A percentile compares a stretch with the other conserved stretches of the same genome.
Evolutionary conservation across 2,797 vertebrate genomes (phyloP).

Genomic region (Anguilla anguilla): DNA sequence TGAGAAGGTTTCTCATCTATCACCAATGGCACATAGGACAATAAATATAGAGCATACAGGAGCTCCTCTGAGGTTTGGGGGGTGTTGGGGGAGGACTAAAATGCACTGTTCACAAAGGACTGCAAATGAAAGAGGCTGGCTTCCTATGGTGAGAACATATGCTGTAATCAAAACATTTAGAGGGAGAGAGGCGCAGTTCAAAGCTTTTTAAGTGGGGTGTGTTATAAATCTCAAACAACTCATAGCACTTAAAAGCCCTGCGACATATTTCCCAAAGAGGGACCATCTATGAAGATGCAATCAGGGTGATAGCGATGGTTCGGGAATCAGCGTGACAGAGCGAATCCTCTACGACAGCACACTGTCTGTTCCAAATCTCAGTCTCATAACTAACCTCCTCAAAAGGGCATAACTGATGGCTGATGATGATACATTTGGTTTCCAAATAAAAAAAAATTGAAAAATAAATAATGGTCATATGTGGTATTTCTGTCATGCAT

Average conservation of each 20-base stretch:
- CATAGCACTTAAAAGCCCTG: conserved; percentile 20
- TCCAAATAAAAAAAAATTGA: background rate
- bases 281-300: conserved; percentile 1
- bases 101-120: conserved; percentile 32
- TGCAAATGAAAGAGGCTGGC: conserved; percentile 10
- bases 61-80: conserved; percentile 73
- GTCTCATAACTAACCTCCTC: background rate
- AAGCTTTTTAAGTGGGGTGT: conserved; percentile 18
- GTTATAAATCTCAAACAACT: conserved; percentile 17
- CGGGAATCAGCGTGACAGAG: background rate
- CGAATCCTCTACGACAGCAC: background rate
- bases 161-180: conserved; percentile 25
- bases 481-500: background rate
- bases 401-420: background rate
- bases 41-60: conserved; percentile 81
- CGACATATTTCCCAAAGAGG: conserved; percentile 5
- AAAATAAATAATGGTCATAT: background rate
- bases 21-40: conserved; percentile 80
- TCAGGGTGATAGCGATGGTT: background rate
- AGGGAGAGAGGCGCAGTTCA: conserved; percentile 20
- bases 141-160: conserved; percentile 21
- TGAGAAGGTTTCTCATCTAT: conserved; percentile 84
- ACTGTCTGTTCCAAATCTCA: background rate
- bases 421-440: background rate
- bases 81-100: conserved; percentile 48